These are phyloP conservation scores for Tachystola acroxantha DNA, from an alignment of 2,888 invertebrate species.

Conservation along the genomic window DNA sequence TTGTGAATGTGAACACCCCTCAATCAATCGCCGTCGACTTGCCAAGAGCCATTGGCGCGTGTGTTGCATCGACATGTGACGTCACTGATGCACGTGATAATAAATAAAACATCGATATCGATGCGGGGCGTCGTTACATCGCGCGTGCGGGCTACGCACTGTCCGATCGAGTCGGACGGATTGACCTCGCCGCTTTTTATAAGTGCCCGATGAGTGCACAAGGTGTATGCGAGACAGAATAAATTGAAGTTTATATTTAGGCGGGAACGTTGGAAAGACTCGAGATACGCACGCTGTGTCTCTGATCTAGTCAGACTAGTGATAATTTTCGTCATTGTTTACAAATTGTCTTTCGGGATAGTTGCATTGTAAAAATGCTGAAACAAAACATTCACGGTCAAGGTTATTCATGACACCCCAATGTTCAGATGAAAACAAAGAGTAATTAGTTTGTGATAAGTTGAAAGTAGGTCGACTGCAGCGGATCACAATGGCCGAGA, in stretches of 20 bases:
- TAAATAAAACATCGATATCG: constrained; percentile 56
- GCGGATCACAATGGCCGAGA: constrained; percentile 37
- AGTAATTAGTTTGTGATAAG: constrained; percentile 37
- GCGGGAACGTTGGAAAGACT: constrained; percentile 38
- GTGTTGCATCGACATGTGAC: constrained; percentile 58
- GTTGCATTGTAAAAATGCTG: not conserved
- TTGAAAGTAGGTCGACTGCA: constrained; percentile 48
- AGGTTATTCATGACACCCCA: constrained; percentile 19
- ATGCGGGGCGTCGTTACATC: constrained; percentile 60
- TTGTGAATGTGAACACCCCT: constrained; percentile 60
- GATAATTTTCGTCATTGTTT: not conserved
- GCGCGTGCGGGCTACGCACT: constrained; percentile 69
- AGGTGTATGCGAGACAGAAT: constrained; percentile 54
- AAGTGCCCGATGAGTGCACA: constrained; percentile 69
- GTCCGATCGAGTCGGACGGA: constrained; percentile 51
- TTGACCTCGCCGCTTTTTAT: constrained; percentile 75
- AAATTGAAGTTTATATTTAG: constrained; percentile 66
- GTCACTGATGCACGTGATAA: constrained; percentile 68
- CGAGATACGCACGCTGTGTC: constrained; percentile 32
- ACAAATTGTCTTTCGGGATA: not conserved
- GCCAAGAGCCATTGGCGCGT: constrained; percentile 72
- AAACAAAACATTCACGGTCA: constrained; percentile 16
- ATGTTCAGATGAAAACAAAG: constrained; percentile 15
- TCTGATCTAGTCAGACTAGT: not conserved
- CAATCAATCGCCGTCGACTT: constrained; percentile 50